A percentile compares a stretch with the other conserved stretches of the same genome.
phyloP scores from a whole-genome alignment of 2,113 vertebrate species.

The Oryzias javanicus region DNA sequence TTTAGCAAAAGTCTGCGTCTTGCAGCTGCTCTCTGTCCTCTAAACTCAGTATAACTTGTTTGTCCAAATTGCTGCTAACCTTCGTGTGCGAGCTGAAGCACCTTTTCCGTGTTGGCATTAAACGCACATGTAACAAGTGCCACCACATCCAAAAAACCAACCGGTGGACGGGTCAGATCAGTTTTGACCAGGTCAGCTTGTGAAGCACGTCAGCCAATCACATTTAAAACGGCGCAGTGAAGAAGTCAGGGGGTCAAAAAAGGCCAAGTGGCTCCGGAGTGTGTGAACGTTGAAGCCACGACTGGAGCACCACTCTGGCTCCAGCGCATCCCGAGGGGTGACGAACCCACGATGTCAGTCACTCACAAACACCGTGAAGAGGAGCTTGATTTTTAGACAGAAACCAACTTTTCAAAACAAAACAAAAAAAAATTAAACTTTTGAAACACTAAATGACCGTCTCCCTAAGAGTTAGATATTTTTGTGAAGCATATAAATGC shows the following conservation, averaged over 20 bases:
- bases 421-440: slow-evolving; percentile 29
- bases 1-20: background rate
- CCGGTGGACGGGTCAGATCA: slow-evolving; percentile 23
- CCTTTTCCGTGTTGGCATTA: slow-evolving; percentile 27
- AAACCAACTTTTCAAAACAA: background rate
- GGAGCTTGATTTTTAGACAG: too few species aligned
- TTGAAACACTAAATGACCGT: background rate
- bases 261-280: slow-evolving; percentile 64
- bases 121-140: slow-evolving; percentile 5
- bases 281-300: slow-evolving; percentile 38
- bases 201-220: slow-evolving; percentile 34
- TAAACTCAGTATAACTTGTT: slow-evolving; percentile 1
- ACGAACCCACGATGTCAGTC: slow-evolving; percentile 9
- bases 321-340: slow-evolving; percentile 14
- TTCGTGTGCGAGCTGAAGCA: slow-evolving; percentile 9
- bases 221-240: slow-evolving; percentile 29
- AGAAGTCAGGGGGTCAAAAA: slow-evolving; percentile 41
- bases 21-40: background rate
- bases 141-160: slow-evolving; percentile 17
- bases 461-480: too few species aligned
- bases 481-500: too few species aligned
- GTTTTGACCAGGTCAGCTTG: slow-evolving; percentile 4
- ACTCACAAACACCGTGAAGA: too few species aligned
- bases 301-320: slow-evolving; percentile 65
- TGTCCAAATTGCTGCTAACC: slow-evolving; percentile 4